A percentile compares a stretch with the other conserved stretches of the same genome.
phyloP scores from a whole-genome alignment of 2,888 invertebrate genomes.

The Cyclophora punctaria region DNA sequence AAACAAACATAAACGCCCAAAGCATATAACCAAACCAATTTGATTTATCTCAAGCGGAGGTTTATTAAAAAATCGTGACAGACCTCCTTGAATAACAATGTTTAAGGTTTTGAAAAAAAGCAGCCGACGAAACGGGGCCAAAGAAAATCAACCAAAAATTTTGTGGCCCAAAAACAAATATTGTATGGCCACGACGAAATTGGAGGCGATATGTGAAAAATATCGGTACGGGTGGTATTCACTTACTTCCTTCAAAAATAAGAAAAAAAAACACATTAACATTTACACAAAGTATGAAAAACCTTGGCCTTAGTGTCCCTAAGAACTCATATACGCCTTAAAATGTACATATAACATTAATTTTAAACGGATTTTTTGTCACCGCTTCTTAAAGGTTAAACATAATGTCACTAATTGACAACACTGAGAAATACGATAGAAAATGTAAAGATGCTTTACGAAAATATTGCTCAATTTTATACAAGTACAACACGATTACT shows the following conservation, averaged over 20 bases:
- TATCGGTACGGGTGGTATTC: neutral
- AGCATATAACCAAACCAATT: neutral
- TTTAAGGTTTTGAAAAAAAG: constrained; percentile 21
- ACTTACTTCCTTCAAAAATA: neutral
- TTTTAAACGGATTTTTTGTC: no score
- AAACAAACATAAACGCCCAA: neutral
- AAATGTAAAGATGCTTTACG: no score
- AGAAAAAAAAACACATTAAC: no score
- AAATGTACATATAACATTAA: no score
- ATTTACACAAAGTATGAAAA: no score
- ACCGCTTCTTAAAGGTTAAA: no score
- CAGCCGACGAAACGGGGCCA: constrained; percentile 16
- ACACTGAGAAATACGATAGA: no score
- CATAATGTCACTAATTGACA: no score
- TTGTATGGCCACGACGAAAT: neutral
- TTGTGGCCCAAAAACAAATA: constrained; percentile 17
- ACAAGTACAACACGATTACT: no score
- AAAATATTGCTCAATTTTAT: no score
- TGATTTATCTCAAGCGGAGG: constrained; percentile 9
- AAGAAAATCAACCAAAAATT: constrained; percentile 17
- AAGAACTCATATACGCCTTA: no score
- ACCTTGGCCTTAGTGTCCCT: no score
- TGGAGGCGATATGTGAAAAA: neutral
- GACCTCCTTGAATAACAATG: constrained; percentile 13
- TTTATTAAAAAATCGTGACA: constrained; percentile 16